Percentiles rank a stretch among this genome's conserved stretches.
These are phyloP conservation scores for Bujurquina vittata DNA, from an alignment of 2,113 vertebrate genomes.

Conservation along the genomic window DNA sequence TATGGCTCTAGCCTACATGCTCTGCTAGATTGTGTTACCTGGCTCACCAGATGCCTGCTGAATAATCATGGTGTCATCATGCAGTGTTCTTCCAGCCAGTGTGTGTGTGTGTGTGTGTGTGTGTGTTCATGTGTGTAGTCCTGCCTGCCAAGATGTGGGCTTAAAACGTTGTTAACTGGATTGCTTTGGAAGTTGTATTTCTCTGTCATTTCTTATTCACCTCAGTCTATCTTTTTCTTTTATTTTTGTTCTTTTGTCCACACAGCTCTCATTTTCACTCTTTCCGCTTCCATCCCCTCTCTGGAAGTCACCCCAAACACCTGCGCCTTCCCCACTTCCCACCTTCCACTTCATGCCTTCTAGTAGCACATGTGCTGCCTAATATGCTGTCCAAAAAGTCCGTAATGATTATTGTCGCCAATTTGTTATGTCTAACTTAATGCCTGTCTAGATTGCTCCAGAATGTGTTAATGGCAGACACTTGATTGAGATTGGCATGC, in stretches of 20 bases:
- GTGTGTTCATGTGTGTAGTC: background rate
- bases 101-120: slow-evolving; percentile 29
- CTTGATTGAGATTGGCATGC: slow-evolving; percentile 16
- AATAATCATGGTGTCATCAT: slow-evolving; percentile 68
- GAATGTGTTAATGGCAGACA: slow-evolving; percentile 10
- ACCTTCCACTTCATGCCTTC: slow-evolving; percentile 9
- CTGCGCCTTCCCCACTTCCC: slow-evolving; percentile 29
- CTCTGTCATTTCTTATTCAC: background rate
- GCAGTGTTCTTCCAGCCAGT: slow-evolving; percentile 52
- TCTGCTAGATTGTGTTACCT: slow-evolving; percentile 63
- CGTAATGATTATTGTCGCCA: slow-evolving; percentile 15
- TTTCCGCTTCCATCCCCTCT: background rate
- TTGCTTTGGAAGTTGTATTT: slow-evolving; percentile 23
- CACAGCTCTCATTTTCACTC: slow-evolving; percentile 1
- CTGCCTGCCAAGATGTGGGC: slow-evolving; percentile 36
- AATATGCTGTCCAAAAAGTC: slow-evolving; percentile 23
- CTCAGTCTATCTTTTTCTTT: background rate
- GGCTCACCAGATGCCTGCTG: slow-evolving; percentile 74
- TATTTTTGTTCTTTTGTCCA: background rate
- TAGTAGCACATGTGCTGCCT: slow-evolving; percentile 31
- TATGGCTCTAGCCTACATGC: slow-evolving; percentile 52
- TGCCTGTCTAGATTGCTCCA: slow-evolving; percentile 18
- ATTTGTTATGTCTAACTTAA: slow-evolving; percentile 17
- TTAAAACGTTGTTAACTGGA: slow-evolving; percentile 28
- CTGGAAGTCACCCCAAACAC: slow-evolving; percentile 60